Conservation (phyloP, 2,113 vertebrate genomes). For the Datnioides undecimradiatus region DNA sequence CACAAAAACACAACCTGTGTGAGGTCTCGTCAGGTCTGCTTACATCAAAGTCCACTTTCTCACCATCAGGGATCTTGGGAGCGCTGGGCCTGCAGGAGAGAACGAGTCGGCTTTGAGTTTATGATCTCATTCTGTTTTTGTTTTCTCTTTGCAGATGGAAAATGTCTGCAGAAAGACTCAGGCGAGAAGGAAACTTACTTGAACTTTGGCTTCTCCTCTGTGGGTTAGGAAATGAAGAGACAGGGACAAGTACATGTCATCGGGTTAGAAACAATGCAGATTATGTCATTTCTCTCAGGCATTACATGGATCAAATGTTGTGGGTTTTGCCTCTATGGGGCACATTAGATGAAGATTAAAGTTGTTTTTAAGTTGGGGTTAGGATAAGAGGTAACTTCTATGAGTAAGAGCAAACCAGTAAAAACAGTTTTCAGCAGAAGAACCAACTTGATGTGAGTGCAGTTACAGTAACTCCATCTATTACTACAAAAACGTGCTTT, state of each 20-base stretch:
- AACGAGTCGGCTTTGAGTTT: not conserved
- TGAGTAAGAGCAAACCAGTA: constrained; percentile 21
- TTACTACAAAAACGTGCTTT: too few relatives aligned
- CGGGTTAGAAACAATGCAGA: constrained; percentile 75
- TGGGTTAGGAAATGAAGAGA: constrained; percentile 77
- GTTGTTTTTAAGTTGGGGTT: constrained; percentile 26
- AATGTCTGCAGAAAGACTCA: constrained; percentile 1
- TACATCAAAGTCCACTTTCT: constrained; percentile 99
- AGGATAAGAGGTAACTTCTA: constrained; percentile 11
- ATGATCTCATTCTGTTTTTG: not conserved
- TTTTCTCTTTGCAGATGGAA: not conserved
- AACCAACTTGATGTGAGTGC: constrained; percentile 32
- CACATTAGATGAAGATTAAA: constrained; percentile 18
- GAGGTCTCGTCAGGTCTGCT: constrained; percentile 68
- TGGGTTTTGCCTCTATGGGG: not conserved
- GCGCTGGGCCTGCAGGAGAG: constrained; percentile 86
- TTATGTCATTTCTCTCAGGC: constrained; percentile 49
- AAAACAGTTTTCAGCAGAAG: constrained; percentile 12
- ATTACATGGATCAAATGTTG: constrained; percentile 30
- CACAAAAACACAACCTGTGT: not conserved
- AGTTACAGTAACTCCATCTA: constrained; percentile 5
- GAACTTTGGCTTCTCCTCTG: constrained; percentile 94
- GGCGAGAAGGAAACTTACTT: constrained; percentile 87
- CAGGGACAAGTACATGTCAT: constrained; percentile 79
- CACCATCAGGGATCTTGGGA: constrained; percentile 97